Evolutionary conservation across 2,113 vertebrate species (phyloP).

Genomic region (Pelecanoides urinatrix): DNA sequence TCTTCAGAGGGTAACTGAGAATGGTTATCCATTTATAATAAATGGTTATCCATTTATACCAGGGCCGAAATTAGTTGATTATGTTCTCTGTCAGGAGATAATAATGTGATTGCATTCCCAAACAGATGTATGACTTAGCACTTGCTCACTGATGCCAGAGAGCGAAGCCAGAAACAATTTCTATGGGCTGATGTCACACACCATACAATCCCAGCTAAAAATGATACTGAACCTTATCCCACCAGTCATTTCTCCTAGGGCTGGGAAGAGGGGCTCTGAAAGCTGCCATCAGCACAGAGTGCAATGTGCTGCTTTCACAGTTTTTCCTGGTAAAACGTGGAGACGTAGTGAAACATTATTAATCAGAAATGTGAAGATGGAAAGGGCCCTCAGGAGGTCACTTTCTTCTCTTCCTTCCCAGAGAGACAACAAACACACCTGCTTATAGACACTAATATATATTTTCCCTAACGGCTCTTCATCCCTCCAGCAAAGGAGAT

Average conservation of each 20-base stretch:
- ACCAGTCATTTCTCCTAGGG: neutral
- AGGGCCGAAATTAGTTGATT: conserved; percentile 66
- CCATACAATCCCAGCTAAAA: conserved; percentile 26
- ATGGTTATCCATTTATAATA: conserved; percentile 65
- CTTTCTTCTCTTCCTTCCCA: neutral
- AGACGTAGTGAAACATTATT: neutral
- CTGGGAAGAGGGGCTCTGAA: neutral
- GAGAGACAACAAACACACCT: neutral
- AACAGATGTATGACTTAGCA: conserved; percentile 66
- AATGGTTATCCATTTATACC: conserved; percentile 61
- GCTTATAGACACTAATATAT: neutral
- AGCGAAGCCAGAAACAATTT: conserved; percentile 55
- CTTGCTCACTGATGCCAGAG: conserved; percentile 51
- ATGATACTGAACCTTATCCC: neutral
- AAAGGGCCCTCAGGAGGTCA: neutral
- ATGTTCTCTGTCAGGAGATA: conserved; percentile 65
- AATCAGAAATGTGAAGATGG: neutral
- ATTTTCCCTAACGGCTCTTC: neutral
- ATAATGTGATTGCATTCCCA: conserved; percentile 69
- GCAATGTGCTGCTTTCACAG: neutral
- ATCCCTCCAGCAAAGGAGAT: neutral
- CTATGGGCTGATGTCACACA: conserved; percentile 16
- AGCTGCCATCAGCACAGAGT: neutral
- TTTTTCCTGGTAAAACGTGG: neutral
- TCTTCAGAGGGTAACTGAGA: conserved; percentile 51